These are phyloP conservation scores for Pemphigus obesinymphae DNA, from an alignment of 1,140 invertebrate genomes.

Conservation along the genomic window DNA sequence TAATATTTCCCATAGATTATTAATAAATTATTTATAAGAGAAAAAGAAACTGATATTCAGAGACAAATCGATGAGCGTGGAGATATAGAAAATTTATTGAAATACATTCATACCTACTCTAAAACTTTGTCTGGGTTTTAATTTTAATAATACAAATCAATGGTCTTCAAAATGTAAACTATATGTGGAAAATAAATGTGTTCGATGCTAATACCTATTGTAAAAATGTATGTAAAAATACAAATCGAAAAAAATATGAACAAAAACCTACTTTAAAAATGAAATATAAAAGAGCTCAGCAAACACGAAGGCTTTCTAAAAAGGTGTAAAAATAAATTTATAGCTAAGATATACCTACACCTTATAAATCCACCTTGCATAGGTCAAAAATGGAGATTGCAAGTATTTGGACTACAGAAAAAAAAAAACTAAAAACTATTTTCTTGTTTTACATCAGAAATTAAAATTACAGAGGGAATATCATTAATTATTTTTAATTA, in stretches of 20 bases:
- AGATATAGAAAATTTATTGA: background rate
- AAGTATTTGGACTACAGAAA: no score
- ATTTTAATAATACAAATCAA: background rate
- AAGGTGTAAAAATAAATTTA: background rate
- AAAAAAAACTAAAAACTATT: no score
- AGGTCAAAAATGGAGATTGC: no score
- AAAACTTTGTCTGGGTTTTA: background rate
- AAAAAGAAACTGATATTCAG: background rate
- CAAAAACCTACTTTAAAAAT: background rate
- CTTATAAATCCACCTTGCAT: no score
- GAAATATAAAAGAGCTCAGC: background rate
- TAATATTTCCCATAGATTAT: background rate
- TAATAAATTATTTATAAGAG: background rate
- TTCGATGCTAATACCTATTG: background rate
- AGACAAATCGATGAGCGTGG: background rate
- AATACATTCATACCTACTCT: background rate
- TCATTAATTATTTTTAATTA: no score
- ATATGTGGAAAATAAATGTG: background rate
- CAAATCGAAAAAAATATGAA: background rate
- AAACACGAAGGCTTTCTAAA: background rate
- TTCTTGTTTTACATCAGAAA: no score
- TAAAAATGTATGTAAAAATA: background rate
- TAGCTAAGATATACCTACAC: no score
- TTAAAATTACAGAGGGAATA: no score
- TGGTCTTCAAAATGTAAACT: background rate